Conservation (phyloP, 2,888 invertebrate species). For the Oxyteleia sp. region DNA sequence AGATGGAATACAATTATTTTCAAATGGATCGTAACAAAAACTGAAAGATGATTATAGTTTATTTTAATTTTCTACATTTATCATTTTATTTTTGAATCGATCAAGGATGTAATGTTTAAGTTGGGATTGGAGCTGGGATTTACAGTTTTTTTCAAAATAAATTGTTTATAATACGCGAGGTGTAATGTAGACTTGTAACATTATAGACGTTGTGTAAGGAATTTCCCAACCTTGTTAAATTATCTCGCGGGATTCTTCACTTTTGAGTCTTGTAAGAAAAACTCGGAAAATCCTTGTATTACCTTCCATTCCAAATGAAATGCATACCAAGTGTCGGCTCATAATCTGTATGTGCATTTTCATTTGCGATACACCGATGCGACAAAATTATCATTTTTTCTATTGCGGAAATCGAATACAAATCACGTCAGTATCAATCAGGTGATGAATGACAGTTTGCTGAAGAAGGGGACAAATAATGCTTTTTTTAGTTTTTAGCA, state of each 20-base stretch:
- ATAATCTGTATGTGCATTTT: conserved; percentile 31
- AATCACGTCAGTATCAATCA: conserved; percentile 23
- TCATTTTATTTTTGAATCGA: conserved; percentile 3
- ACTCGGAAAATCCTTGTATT: conserved; percentile 60
- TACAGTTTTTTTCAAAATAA: conserved; percentile 1
- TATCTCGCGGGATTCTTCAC: conserved; percentile 47
- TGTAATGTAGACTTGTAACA: conserved; percentile 28
- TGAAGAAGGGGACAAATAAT: neutral
- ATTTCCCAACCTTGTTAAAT: conserved; percentile 43
- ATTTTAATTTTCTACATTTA: too few species aligned
- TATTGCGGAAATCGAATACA: conserved; percentile 22
- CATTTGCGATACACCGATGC: conserved; percentile 9
- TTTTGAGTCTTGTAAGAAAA: conserved; percentile 39
- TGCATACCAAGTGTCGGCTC: conserved; percentile 20
- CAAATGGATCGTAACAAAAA: conserved; percentile 21
- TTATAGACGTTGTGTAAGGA: conserved; percentile 21
- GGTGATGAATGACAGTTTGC: neutral
- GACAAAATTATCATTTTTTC: conserved; percentile 30
- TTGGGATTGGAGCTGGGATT: neutral
- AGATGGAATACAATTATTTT: too few species aligned
- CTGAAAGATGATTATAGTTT: conserved; percentile 3
- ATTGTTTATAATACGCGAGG: neutral
- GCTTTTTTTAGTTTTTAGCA: neutral
- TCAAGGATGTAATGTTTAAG: neutral
- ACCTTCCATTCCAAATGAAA: conserved; percentile 36